Percentiles rank a stretch among this genome's conserved stretches.
These are phyloP conservation scores for Poecilia gillii DNA, from an alignment of 2,797 vertebrate genomes.

Conservation along the genomic window DNA sequence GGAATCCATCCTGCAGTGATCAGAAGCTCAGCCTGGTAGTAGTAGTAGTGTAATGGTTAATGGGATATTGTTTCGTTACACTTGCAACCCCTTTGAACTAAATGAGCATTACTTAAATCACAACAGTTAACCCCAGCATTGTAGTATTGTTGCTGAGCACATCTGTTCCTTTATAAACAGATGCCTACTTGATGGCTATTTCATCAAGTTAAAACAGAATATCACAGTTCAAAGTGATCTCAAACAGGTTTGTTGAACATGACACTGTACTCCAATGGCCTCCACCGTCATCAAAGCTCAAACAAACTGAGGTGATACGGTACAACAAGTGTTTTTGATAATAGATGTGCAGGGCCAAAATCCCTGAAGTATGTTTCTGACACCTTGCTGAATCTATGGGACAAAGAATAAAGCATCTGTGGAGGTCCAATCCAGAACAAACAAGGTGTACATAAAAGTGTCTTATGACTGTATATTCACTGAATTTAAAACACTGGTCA, in stretches of 20 bases:
- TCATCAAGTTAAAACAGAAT: neutral
- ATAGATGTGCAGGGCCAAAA: neutral
- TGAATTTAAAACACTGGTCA: neutral
- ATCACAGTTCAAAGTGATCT: neutral
- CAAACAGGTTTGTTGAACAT: neutral
- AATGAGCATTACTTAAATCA: neutral
- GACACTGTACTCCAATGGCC: neutral
- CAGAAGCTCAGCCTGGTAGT: neutral
- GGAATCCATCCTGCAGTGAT: too few relatives aligned
- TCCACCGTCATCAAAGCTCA: neutral
- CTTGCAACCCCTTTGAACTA: neutral
- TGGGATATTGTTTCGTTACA: neutral
- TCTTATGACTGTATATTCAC: neutral
- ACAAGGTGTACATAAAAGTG: neutral
- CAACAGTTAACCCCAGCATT: neutral
- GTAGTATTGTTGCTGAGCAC: neutral
- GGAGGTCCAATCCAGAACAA: neutral
- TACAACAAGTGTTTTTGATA: neutral
- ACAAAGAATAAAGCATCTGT: neutral
- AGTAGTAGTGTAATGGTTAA: neutral
- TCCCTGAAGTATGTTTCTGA: neutral
- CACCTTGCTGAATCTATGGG: neutral
- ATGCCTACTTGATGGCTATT: neutral
- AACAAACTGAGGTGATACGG: neutral
- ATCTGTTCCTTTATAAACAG: neutral